Base-by-base conservation (phyloP, 2,888 invertebrate species). In the Himalopsyche tibetana region DNA sequence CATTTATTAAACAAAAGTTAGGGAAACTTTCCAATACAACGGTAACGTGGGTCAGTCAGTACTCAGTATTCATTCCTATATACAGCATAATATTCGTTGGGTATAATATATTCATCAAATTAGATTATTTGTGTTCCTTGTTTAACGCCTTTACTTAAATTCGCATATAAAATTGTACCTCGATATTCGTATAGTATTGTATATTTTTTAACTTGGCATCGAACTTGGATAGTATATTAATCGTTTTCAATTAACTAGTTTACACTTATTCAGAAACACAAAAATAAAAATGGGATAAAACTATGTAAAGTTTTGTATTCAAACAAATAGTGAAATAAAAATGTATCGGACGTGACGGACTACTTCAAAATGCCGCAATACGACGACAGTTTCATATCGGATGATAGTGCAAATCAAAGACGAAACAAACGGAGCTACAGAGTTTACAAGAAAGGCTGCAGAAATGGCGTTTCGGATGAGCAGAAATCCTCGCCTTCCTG, bases 391-490 rank as follows among this genome's bases (percentile, higher is more conserved):
- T 93, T 93, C 89, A 92, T 93, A 87, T 90, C 92, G 84, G 92
- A 92, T 88, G 93, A 93, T 89, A 93, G 92, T 90, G 90, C 91
- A 85, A 93, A 93, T 90, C 93, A 93, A 89, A 91, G 92, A 89
- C 91, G 92, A 89, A 93, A 93, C 89, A 93, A 93, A 89, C 91
- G 93, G 83, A 93, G 93, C 89, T 93, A 93, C 89, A 92, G 92
- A 85, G 93, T 93, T 55, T 93, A 93, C 88, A 93, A 93, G 90
- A 92, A 91, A 89, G 93, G 93, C n/a, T 89, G 91, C 83, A 63
- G 19, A 19, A 63, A 63, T 63, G 63, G 63, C 9, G 19, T 28
- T 8, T 63, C 63, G 9, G 63, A 63, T 11, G 63, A 63, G 5
- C 63, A 63, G 19, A 63, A 63, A 19, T 63, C 63, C 28, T 91